These are phyloP conservation scores for Meandrina meandrites DNA, from an alignment of 92 coral and sea anemone species.

Conservation along the genomic window DNA sequence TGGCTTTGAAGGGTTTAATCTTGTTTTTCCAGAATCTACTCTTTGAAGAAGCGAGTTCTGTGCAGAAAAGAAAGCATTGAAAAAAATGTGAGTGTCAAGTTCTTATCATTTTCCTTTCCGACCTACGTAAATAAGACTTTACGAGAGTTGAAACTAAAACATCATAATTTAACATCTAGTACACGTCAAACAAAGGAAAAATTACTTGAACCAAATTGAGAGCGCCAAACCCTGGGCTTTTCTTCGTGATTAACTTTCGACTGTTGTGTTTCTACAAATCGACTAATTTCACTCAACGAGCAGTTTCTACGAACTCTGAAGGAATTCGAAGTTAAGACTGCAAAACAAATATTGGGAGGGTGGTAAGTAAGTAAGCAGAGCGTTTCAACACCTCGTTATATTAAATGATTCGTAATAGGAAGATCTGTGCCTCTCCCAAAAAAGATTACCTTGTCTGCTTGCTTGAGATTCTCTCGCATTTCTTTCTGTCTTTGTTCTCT, in stretches of 20 bases:
- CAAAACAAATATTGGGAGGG: background rate
- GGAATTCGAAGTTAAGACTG: background rate
- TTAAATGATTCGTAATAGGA: background rate
- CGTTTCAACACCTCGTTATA: background rate
- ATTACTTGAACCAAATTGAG: too few relatives aligned
- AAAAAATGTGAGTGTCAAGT: background rate
- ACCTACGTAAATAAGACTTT: too few relatives aligned
- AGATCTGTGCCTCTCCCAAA: too few relatives aligned
- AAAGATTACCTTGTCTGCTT: slow-evolving; percentile 69
- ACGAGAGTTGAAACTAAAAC: background rate
- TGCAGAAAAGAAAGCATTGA: background rate
- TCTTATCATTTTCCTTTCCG: background rate
- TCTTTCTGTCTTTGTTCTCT: slow-evolving; percentile 73
- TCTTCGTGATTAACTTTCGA: too few relatives aligned
- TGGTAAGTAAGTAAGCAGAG: background rate
- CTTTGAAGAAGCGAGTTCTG: slow-evolving; percentile 34
- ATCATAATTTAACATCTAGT: too few relatives aligned
- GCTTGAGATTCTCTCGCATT: slow-evolving; percentile 68
- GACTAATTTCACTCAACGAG: too few relatives aligned
- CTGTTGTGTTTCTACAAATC: too few relatives aligned
- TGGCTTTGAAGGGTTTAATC: slow-evolving; percentile 46
- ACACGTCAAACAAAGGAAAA: background rate
- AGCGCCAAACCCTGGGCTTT: too few relatives aligned
- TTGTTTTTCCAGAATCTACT: slow-evolving; percentile 35
- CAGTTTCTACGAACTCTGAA: background rate